Conservation (phyloP, 2,113 vertebrate species). For the Colaptes auratus region DNA sequence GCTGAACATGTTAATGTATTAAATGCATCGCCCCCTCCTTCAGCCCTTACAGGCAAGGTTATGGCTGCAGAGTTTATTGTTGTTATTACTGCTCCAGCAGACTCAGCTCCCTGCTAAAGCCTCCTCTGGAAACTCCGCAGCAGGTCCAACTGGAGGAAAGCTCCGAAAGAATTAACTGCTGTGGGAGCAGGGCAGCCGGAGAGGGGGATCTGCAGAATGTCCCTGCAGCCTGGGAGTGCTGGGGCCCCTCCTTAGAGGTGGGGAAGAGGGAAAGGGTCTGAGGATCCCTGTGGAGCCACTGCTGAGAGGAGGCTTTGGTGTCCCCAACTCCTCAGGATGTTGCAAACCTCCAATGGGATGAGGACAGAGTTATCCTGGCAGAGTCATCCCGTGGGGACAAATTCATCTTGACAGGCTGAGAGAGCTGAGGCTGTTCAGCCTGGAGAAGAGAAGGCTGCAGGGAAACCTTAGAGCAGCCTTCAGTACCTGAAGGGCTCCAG, state of each 20-base stretch:
- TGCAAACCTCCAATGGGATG: neutral
- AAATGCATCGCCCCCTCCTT: neutral
- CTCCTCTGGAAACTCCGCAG: slow-evolving; percentile 2
- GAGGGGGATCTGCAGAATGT: neutral
- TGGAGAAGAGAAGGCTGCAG: no score
- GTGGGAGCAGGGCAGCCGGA: neutral
- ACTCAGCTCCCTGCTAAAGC: slow-evolving; percentile 8
- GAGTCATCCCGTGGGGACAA: no score
- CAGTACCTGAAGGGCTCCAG: no score
- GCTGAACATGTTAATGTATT: slow-evolving; percentile 2
- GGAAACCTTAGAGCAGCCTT: no score
- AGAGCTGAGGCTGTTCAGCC: no score
- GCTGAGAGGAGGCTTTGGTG: neutral
- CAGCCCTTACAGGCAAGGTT: slow-evolving; percentile 11
- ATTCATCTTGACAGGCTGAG: no score
- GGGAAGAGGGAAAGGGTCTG: neutral
- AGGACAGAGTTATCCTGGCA: neutral
- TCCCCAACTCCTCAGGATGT: fast-evolving
- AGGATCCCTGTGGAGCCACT: neutral
- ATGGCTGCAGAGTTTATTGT: neutral
- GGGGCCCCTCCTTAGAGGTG: neutral
- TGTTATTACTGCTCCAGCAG: slow-evolving; percentile 1
- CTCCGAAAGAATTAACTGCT: neutral
- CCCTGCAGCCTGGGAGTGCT: neutral
- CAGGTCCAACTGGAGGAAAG: neutral